These are phyloP conservation scores for Galaxias olidus DNA, from an alignment of 2,797 vertebrate genomes.

Conservation along the genomic window DNA sequence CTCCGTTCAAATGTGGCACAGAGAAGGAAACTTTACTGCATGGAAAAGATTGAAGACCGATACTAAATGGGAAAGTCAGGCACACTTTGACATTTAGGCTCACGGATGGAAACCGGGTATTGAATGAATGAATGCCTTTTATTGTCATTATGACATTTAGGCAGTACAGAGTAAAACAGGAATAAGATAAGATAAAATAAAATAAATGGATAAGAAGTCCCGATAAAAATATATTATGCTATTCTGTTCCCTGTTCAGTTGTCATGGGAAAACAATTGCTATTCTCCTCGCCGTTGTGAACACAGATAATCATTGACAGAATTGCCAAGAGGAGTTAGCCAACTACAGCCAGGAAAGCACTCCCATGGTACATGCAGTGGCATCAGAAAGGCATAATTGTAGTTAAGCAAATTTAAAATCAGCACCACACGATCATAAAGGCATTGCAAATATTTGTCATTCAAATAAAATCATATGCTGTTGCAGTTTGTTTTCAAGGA, in stretches of 20 bases:
- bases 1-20: background rate
- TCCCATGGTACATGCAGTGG: conserved; percentile 11
- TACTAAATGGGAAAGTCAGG: too few relatives aligned
- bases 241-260: conserved; percentile 13
- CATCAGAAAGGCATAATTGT: conserved; percentile 1
- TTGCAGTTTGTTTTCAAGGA: too few relatives aligned
- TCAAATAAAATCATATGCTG: too few relatives aligned
- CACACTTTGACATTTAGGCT: conserved; percentile 3
- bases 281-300: conserved; percentile 31
- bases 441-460: too few relatives aligned
- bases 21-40: conserved; percentile 23
- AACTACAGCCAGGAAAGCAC: conserved; percentile 24
- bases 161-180: too few relatives aligned
- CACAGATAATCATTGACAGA: conserved; percentile 48
- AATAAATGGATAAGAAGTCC: too few relatives aligned
- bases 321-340: conserved; percentile 18
- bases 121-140: too few relatives aligned
- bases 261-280: conserved; percentile 43
- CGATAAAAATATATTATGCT: too few relatives aligned
- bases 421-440: too few relatives aligned
- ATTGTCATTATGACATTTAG: too few relatives aligned
- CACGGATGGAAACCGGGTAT: conserved; percentile 16
- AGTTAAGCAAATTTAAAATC: too few relatives aligned
- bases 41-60: conserved; percentile 1
- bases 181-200: too few relatives aligned